Percentiles rank a stretch among this genome's conserved stretches.
Conservation (phyloP, 2,797 vertebrate species). For the Alosa sapidissima region DNA sequence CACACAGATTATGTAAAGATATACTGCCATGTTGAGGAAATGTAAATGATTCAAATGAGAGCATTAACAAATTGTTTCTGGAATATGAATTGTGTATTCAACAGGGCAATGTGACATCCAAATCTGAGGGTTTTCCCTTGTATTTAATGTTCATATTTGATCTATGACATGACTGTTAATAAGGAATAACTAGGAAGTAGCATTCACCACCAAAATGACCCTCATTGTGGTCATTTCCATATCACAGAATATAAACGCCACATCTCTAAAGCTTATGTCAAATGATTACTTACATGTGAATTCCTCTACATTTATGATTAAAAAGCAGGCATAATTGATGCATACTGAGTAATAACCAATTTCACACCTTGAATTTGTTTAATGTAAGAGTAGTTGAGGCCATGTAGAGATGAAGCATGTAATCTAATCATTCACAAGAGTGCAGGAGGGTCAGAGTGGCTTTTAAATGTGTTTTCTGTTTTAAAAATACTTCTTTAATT, state of each 20-base stretch:
- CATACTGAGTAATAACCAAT: background rate
- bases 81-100: background rate
- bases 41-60: background rate
- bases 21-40: background rate
- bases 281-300: no score
- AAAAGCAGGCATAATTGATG: no score
- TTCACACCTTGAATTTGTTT: background rate
- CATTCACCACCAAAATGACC: background rate
- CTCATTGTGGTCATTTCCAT: background rate
- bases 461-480: no score
- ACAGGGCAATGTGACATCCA: background rate
- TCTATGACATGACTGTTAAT: background rate
- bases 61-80: background rate
- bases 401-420: no score
- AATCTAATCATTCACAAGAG: no score
- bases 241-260: no score
- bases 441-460: no score
- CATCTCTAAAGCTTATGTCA: no score
- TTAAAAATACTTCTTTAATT: background rate
- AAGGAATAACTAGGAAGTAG: background rate
- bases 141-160: background rate
- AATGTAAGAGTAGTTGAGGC: no score
- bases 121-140: background rate
- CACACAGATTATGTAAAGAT: background rate
- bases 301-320: background rate